phyloP scores from a whole-genome alignment of 2,113 vertebrate genomes.

The Orthonyx spaldingii region DNA sequence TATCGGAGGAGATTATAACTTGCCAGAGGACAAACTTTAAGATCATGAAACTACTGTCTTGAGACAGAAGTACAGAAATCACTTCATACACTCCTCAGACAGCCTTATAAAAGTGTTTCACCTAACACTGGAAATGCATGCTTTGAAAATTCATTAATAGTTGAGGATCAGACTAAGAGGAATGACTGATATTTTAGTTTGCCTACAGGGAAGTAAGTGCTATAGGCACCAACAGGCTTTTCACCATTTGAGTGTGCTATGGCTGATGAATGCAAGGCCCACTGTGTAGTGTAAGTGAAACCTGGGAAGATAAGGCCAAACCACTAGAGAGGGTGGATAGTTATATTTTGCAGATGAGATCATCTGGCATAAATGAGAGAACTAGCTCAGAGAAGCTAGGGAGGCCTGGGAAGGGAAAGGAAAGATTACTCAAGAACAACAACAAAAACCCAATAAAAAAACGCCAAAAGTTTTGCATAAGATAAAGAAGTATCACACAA shows the following conservation, averaged over 20 bases:
- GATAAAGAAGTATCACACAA: neutral
- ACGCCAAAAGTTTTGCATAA: neutral
- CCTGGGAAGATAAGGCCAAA: neutral
- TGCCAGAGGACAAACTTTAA: neutral
- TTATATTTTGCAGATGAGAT: conserved; percentile 10
- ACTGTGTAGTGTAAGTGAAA: neutral
- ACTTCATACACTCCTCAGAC: neutral
- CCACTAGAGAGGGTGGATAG: neutral
- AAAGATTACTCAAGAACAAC: neutral
- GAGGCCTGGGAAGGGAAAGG: neutral
- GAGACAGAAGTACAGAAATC: neutral
- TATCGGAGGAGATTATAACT: neutral
- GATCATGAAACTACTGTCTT: neutral
- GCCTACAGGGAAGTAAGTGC: neutral
- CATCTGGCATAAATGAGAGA: neutral
- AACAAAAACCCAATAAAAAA: neutral
- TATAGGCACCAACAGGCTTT: neutral
- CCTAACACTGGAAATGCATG: neutral
- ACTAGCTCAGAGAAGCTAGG: neutral
- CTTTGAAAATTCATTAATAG: conserved; percentile 25
- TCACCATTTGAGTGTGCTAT: neutral
- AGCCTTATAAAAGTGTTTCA: neutral
- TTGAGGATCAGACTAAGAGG: neutral
- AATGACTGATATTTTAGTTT: neutral
- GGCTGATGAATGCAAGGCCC: neutral